phyloP scores from a whole-genome alignment of 2,797 vertebrate genomes.

The Chromis chromis region DNA sequence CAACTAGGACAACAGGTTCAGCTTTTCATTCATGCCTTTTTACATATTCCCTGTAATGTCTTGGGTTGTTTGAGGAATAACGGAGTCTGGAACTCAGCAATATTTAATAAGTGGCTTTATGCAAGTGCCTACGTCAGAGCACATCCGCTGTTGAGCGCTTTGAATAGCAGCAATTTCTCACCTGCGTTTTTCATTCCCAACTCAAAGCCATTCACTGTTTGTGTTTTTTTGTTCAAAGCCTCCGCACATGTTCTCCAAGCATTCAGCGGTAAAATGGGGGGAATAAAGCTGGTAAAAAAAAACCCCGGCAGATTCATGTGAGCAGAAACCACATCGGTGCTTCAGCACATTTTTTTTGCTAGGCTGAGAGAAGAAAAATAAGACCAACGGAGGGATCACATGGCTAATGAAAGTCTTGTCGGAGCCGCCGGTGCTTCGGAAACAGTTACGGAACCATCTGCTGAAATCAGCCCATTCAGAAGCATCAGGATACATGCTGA shows the following conservation, averaged over 20 bases:
- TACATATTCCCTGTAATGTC: neutral
- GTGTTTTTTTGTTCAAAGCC: slow-evolving; percentile 7
- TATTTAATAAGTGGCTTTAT: neutral
- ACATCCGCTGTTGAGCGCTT: neutral
- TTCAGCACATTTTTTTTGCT: slow-evolving; percentile 21
- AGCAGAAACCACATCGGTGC: slow-evolving; percentile 37
- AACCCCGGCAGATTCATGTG: slow-evolving; percentile 7
- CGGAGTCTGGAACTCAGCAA: neutral
- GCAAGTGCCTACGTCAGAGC: neutral
- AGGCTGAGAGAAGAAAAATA: slow-evolving; percentile 27
- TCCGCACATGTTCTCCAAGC: slow-evolving; percentile 10
- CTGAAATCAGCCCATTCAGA: slow-evolving; percentile 36
- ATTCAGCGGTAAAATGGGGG: slow-evolving; percentile 10
- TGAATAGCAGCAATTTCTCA: slow-evolving; percentile 16
- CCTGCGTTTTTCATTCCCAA: neutral
- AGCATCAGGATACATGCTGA: slow-evolving; percentile 11
- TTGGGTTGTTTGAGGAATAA: neutral
- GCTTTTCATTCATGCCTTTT: neutral
- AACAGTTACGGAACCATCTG: slow-evolving; percentile 46
- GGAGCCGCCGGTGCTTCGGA: slow-evolving; percentile 19
- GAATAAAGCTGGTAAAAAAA: slow-evolving; percentile 22
- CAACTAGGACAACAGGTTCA: neutral
- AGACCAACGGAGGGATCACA: slow-evolving; percentile 49
- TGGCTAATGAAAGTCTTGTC: slow-evolving; percentile 53
- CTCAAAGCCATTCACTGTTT: neutral